phyloP scores from a whole-genome alignment of 2,888 invertebrate genomes.

The Limulus polyphemus region DNA sequence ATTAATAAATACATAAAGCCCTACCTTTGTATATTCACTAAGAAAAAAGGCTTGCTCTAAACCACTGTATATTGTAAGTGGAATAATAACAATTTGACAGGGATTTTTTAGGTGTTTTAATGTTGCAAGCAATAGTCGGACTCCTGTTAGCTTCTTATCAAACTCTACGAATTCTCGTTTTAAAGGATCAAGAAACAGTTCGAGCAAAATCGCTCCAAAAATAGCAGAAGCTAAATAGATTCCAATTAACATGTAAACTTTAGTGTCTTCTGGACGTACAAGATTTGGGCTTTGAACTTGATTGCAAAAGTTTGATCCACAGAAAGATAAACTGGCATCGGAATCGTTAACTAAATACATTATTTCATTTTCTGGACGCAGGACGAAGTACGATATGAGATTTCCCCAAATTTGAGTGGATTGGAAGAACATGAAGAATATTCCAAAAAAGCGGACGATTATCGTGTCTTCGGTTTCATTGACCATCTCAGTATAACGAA shows the following conservation, averaged over 20 bases:
- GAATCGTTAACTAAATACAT: background rate
- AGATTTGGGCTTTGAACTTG: slow-evolving; percentile 43
- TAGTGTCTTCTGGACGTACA: slow-evolving; percentile 63
- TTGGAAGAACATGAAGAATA: slow-evolving; percentile 97
- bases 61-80: slow-evolving; percentile 91
- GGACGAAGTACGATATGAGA: slow-evolving; percentile 62
- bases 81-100: slow-evolving; percentile 82
- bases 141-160: background rate
- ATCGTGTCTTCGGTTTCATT: slow-evolving; percentile 52
- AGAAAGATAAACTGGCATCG: background rate
- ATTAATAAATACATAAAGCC: background rate
- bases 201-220: slow-evolving; percentile 71
- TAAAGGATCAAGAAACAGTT: slow-evolving; percentile 75
- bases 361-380: slow-evolving; percentile 22
- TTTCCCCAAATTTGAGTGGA: slow-evolving; percentile 94
- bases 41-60: slow-evolving; percentile 96
- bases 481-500: slow-evolving; percentile 67
- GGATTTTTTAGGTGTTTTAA: slow-evolving; percentile 75
- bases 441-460: slow-evolving; percentile 92
- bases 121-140: slow-evolving; percentile 61
- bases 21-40: slow-evolving; percentile 47
- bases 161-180: slow-evolving; percentile 50
- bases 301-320: slow-evolving; percentile 14
- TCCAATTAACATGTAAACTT: slow-evolving; percentile 76
- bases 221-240: slow-evolving; percentile 79